These are phyloP conservation scores for Acronicta leporina DNA, from an alignment of 2,888 invertebrate species.

Conservation along the genomic window DNA sequence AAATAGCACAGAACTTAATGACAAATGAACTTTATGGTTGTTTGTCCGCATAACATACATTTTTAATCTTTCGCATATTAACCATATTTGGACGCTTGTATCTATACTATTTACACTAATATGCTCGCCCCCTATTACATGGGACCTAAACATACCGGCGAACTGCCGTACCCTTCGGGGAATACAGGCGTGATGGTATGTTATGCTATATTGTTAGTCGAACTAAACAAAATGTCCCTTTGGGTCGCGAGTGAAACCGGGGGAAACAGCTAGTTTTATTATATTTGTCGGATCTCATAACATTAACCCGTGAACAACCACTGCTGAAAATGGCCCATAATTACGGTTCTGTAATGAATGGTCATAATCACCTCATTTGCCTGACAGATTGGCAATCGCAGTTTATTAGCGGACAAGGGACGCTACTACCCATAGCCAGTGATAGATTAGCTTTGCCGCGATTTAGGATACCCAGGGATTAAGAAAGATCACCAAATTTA, in stretches of 20 bases:
- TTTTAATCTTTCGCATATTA: background rate
- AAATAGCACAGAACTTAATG: no score
- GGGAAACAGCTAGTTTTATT: no score
- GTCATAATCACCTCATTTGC: constrained; percentile 1
- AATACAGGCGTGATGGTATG: no score
- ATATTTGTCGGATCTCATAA: background rate
- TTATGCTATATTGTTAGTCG: no score
- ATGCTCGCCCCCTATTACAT: no score
- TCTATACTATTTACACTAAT: no score
- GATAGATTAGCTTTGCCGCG: background rate
- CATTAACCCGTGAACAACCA: constrained; percentile 1
- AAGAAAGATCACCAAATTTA: background rate
- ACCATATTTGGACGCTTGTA: background rate
- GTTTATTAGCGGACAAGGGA: background rate
- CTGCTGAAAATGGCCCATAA: background rate
- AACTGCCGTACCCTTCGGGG: no score
- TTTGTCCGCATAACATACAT: no score
- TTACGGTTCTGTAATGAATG: background rate
- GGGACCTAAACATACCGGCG: no score
- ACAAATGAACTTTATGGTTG: no score
- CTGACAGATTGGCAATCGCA: background rate
- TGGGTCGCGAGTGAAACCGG: no score
- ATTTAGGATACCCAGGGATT: constrained; percentile 1
- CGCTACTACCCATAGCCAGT: background rate
- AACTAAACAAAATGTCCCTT: no score